These are phyloP conservation scores for Gila orcuttii DNA, from an alignment of 2,113 vertebrate genomes.

Conservation along the genomic window DNA sequence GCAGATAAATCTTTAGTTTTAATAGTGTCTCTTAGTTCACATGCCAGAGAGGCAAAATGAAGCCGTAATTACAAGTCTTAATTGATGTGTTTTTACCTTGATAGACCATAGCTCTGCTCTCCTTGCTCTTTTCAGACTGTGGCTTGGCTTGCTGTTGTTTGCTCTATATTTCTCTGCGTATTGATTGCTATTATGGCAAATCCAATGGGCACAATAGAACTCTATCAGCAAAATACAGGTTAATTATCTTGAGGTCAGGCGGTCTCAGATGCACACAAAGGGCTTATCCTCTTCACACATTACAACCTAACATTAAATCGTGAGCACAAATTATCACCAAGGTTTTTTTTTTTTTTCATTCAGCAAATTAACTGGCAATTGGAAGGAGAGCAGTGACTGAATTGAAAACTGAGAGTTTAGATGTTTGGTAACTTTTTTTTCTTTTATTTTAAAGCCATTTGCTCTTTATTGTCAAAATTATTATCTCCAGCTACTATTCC, in stretches of 20 bases:
- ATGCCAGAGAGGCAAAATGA: constrained; percentile 69
- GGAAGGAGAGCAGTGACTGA: not conserved
- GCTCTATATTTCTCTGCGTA: constrained; percentile 75
- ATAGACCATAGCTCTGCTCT: constrained; percentile 68
- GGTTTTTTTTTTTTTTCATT: constrained; percentile 59
- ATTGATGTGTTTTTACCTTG: constrained; percentile 77
- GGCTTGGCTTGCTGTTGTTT: constrained; percentile 69
- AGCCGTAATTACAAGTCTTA: constrained; percentile 77
- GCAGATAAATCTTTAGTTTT: constrained; percentile 72
- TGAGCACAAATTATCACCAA: constrained; percentile 68
- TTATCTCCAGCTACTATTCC: not conserved
- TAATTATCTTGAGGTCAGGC: constrained; percentile 81
- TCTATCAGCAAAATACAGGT: constrained; percentile 81
- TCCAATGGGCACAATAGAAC: constrained; percentile 80
- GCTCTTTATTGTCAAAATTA: not conserved
- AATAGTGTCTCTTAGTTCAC: constrained; percentile 74
- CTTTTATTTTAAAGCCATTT: not conserved
- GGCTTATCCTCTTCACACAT: constrained; percentile 63
- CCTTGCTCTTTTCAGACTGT: constrained; percentile 52
- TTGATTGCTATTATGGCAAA: constrained; percentile 81
- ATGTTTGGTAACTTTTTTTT: constrained; percentile 15
- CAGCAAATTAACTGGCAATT: constrained; percentile 58
- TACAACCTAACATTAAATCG: constrained; percentile 70
- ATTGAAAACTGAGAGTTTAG: not conserved
- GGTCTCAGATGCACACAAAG: constrained; percentile 71